Conservation (phyloP, 2,797 vertebrate species). For the Siniperca undulata region DNA sequence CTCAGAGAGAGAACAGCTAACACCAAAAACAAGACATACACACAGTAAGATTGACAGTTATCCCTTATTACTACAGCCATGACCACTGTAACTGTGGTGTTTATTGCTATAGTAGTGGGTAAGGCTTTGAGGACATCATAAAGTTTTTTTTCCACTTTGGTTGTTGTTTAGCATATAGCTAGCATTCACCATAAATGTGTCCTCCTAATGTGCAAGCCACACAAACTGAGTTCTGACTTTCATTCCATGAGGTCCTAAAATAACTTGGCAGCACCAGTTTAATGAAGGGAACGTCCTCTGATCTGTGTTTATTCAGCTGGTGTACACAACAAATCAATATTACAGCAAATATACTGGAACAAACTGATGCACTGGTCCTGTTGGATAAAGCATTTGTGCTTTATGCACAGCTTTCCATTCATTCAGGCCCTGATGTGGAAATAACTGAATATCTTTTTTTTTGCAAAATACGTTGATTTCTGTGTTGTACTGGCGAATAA, state of each 20-base stretch:
- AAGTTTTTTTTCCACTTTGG: not conserved
- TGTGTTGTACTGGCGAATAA: not conserved
- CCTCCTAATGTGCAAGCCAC: not conserved
- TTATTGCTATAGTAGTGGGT: not conserved
- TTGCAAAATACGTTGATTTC: slow-evolving; percentile 5
- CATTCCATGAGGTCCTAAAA: slow-evolving; percentile 28
- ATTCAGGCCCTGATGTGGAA: slow-evolving; percentile 8
- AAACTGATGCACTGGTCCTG: slow-evolving; percentile 25
- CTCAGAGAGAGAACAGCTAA: not conserved
- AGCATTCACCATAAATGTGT: not conserved
- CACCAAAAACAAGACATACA: not conserved
- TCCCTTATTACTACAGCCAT: not conserved
- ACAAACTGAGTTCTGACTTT: slow-evolving; percentile 38
- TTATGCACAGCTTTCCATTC: slow-evolving; percentile 6
- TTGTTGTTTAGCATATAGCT: not conserved
- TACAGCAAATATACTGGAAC: slow-evolving; percentile 49
- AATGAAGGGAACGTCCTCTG: slow-evolving; percentile 40
- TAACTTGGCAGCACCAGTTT: slow-evolving; percentile 49
- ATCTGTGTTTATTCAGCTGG: slow-evolving; percentile 70
- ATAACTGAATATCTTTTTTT: slow-evolving; percentile 14
- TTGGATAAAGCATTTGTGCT: slow-evolving; percentile 23
- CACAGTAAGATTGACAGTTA: not conserved
- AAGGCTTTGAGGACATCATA: too few species aligned
- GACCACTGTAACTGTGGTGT: not conserved
- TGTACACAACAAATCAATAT: slow-evolving; percentile 57